Conservation (phyloP, 2,888 invertebrate genomes). For the Zygaena filipendulae region DNA sequence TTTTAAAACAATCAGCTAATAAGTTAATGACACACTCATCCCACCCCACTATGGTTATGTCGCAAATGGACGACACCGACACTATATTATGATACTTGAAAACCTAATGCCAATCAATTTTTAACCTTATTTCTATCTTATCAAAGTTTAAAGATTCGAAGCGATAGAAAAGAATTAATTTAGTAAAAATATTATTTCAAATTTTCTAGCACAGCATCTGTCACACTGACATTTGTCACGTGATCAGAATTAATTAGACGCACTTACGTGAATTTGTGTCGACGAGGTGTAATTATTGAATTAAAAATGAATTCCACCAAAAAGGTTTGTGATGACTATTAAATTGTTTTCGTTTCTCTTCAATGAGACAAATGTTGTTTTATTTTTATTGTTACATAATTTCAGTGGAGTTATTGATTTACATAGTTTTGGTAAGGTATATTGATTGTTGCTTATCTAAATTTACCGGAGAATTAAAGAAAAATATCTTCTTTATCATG, state of each 20-base stretch:
- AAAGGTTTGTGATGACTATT: conserved; percentile 46
- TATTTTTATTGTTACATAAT: no score
- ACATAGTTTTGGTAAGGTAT: no score
- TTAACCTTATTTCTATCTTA: no score
- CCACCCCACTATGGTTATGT: conserved; percentile 16
- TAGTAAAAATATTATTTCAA: conserved; percentile 1
- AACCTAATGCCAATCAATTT: no score
- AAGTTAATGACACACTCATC: conserved; percentile 32
- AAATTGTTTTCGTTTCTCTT: conserved; percentile 40
- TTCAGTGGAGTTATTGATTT: no score
- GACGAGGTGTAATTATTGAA: conserved; percentile 50
- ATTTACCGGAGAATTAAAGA: no score
- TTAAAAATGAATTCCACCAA: conserved; percentile 58
- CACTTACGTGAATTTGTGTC: conserved; percentile 34
- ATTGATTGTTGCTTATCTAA: no score
- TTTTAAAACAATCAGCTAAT: conserved; percentile 34
- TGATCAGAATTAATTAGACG: conserved; percentile 50
- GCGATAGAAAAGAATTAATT: no score
- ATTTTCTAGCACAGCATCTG: conserved; percentile 37
- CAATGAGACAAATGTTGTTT: no score
- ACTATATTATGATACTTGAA: no score
- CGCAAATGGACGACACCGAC: neutral
- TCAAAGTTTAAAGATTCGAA: no score
- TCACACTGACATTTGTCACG: conserved; percentile 60
- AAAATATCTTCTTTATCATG: no score